Base-by-base conservation (phyloP, 2,888 invertebrate species). In the Phyllotreta cruciferae region DNA sequence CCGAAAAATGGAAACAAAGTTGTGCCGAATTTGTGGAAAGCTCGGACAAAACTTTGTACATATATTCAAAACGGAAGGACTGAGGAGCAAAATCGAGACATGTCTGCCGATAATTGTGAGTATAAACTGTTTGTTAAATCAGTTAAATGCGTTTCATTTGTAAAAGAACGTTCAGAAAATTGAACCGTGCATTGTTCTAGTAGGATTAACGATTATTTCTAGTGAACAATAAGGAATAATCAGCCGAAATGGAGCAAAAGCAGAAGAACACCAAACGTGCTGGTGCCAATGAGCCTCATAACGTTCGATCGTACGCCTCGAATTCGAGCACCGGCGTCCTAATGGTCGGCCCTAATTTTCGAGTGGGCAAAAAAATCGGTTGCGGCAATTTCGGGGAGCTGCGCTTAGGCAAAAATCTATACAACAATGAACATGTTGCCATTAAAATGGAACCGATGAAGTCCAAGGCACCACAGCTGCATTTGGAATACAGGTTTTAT, bases 371-470 rank as follows among this genome's bases (percentile, higher is more conserved):
- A 87, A 99, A 99, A 86, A 99, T 99, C 82, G 99, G 99, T 83
- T 97, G 97, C 88, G 99, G 99, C 79, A 99, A 99, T 86, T 99
- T 99, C 82, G 99, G 99, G 75, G 99, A 99, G 87, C 89, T 99
- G 76, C 89, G 99, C 82, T 90, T 98, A 83, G 96, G 97, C 76
- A 99, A 98, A 89, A 99, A 99, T 86, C 89, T 99, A 81, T 99
- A 98, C 89, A 99, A 97, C 88, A 98, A 97, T 89, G 99, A 99
- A 87, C 98, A 99, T 88, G 98, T 99, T 85, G 99, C 99, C 83
- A 98, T 99, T 84, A 99, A 99, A 88, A 91, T 99, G 94, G 99
- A 99, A 89, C 96, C 97, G 78, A 98, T 99, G 96, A 99, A 98
- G 86, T 97, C 98, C 77, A 96, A 98, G 88, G 98, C 99, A 81